Evolutionary conservation across 1,140 invertebrate genomes (phyloP).

Genomic region (Hesperophylax magnus): DNA sequence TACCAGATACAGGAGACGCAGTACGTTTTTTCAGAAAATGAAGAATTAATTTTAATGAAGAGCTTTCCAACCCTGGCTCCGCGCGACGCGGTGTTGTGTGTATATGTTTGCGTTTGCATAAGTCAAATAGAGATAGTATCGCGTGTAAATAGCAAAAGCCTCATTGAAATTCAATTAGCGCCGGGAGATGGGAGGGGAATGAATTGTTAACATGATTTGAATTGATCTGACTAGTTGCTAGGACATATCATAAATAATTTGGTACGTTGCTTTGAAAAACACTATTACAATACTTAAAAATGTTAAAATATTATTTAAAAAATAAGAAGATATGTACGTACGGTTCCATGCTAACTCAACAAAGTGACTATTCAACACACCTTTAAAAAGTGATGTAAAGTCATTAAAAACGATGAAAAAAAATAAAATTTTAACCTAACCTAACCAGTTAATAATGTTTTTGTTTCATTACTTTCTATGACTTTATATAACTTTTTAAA

Average conservation of each 20-base stretch:
- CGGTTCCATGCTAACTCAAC: too few relatives aligned
- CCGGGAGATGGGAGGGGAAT: slow-evolving; percentile 46
- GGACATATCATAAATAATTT: not conserved
- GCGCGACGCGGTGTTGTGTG: not conserved
- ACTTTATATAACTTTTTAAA: too few relatives aligned
- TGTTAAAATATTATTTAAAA: too few relatives aligned
- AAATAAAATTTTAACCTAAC: too few relatives aligned
- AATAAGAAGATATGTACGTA: too few relatives aligned
- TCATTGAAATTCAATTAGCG: slow-evolving; percentile 55
- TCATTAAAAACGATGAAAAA: too few relatives aligned
- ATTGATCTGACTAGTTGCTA: slow-evolving; percentile 45
- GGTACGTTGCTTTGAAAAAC: not conserved
- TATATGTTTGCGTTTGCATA: slow-evolving; percentile 32
- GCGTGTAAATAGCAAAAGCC: slow-evolving; percentile 34
- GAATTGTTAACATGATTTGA: slow-evolving; percentile 46
- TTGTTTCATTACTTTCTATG: too few relatives aligned
- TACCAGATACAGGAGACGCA: not conserved
- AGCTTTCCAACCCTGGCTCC: not conserved
- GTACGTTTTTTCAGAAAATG: not conserved
- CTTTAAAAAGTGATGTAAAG: too few relatives aligned
- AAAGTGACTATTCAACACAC: too few relatives aligned
- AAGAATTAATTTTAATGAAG: not conserved
- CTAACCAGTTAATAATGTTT: too few relatives aligned
- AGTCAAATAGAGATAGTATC: slow-evolving; percentile 39
- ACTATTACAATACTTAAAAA: too few relatives aligned